phyloP scores from a whole-genome alignment of 2,888 invertebrate species.

The Anthophora plumipes region DNA sequence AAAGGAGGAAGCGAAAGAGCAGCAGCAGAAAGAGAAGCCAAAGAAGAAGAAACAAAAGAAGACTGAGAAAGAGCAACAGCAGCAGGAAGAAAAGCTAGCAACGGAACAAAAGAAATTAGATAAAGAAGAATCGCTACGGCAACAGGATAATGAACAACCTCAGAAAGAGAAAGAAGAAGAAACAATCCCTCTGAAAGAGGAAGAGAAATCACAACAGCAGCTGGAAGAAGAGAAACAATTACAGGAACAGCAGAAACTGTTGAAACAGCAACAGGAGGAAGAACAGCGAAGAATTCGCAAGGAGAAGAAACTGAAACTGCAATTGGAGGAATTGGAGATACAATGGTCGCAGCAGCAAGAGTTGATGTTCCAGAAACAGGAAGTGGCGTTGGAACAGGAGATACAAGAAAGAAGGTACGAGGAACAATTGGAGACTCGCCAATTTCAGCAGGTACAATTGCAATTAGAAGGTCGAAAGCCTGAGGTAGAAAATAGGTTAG shows the following conservation, averaged over 20 bases:
- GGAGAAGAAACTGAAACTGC: conserved; percentile 26
- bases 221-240: neutral
- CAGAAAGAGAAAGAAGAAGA: neutral
- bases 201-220: neutral
- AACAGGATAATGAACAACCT: neutral
- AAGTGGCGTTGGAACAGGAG: conserved; percentile 22
- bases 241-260: neutral
- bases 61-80: neutral
- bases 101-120: neutral
- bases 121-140: neutral
- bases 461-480: conserved; percentile 31
- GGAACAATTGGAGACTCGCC: conserved; percentile 33
- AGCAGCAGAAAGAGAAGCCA: neutral
- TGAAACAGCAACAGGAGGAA: conserved; percentile 1
- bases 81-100: neutral
- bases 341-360: conserved; percentile 22
- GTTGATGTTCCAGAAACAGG: conserved; percentile 13
- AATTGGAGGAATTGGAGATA: conserved; percentile 27
- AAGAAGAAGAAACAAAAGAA: neutral
- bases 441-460: conserved; percentile 37
- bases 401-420: conserved; percentile 33
- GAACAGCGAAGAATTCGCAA: conserved; percentile 30
- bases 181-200: too few relatives aligned
- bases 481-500: neutral
- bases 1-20: neutral